A percentile compares a stretch with the other conserved stretches of the same genome.
phyloP scores from a whole-genome alignment of 2,797 vertebrate species.

The Falco biarmicus region DNA sequence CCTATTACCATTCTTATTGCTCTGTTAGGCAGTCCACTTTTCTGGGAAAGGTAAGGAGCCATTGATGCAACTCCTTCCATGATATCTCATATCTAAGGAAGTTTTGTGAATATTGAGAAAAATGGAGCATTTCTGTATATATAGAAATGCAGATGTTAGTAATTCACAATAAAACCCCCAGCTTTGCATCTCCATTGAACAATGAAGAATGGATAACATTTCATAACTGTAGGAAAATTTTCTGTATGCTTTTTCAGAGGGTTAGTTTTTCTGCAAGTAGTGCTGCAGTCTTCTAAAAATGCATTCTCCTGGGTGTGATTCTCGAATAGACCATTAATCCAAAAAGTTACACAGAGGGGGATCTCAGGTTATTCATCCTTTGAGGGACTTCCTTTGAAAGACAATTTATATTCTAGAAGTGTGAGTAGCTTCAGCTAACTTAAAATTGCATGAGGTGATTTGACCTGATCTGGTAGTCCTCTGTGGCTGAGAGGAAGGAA shows the following conservation, averaged over 20 bases:
- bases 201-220: neutral
- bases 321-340: neutral
- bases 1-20: conserved; percentile 14
- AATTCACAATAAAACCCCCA: neutral
- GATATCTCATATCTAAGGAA: neutral
- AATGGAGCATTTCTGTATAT: neutral
- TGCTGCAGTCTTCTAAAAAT: neutral
- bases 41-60: neutral
- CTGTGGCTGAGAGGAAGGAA: neutral
- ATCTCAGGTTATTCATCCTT: neutral
- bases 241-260: neutral
- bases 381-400: neutral
- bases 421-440: neutral
- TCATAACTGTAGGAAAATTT: neutral
- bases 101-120: neutral
- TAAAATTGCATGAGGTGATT: neutral
- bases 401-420: neutral
- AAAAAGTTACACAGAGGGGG: neutral
- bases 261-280: neutral
- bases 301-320: neutral
- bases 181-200: neutral
- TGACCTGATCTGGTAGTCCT: neutral
- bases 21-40: neutral
- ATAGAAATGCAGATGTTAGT: neutral
- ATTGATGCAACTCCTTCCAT: neutral